phyloP scores from a whole-genome alignment of 2,888 invertebrate genomes.

The Drosophila yooni region DNA sequence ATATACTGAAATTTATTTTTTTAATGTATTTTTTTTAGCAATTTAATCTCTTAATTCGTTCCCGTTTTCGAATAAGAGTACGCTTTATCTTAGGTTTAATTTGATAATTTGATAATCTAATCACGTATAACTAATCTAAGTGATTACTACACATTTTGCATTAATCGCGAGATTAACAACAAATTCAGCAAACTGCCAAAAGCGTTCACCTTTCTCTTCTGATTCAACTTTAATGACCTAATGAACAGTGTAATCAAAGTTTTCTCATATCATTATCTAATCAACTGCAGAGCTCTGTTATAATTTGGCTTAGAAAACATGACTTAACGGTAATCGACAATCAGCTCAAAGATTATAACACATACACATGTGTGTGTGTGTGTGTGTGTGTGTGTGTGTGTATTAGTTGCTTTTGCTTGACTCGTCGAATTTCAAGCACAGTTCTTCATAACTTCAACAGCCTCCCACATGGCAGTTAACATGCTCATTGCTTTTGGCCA shows the following conservation, averaged over 20 bases:
- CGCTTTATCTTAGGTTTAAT: neutral
- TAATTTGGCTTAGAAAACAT: slow-evolving; percentile 13
- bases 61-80: neutral
- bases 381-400: neutral
- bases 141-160: neutral
- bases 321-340: slow-evolving; percentile 18
- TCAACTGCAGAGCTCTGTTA: neutral
- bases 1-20: neutral
- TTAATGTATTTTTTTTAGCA: neutral
- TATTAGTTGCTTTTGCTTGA: neutral
- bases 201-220: slow-evolving; percentile 7
- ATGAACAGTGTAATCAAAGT: slow-evolving; percentile 13
- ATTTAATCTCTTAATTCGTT: neutral
- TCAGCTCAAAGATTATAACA: slow-evolving; percentile 15
- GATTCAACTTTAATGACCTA: slow-evolving; percentile 9
- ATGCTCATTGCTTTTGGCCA: slow-evolving; percentile 47
- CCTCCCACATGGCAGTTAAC: slow-evolving; percentile 54
- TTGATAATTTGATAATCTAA: neutral
- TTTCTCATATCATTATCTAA: slow-evolving; percentile 22
- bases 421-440: neutral
- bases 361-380: neutral
- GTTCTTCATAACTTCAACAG: slow-evolving; percentile 37
- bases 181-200: neutral
- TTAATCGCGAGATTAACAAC: neutral
- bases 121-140: neutral